A percentile compares a stretch with the other conserved stretches of the same genome.
Conservation (phyloP, 2,113 vertebrate species). For the Hemibagrus wyckioides region DNA sequence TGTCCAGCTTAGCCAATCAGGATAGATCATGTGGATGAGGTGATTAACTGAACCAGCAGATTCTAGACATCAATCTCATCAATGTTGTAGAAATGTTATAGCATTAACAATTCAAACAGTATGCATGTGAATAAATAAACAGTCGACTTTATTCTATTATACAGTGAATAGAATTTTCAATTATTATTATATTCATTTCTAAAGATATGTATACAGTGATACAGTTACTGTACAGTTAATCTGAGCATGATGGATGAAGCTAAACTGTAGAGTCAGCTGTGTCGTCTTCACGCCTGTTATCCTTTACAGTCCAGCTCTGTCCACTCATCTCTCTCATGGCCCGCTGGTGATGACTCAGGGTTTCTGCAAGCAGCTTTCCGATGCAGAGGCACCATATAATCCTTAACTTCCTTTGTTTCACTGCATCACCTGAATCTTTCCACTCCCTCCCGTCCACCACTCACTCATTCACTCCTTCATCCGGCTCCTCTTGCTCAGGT, state of each 20-base stretch:
- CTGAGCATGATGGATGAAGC: background rate
- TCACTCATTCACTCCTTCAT: constrained; percentile 1
- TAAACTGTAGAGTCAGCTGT: constrained; percentile 14
- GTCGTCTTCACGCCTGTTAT: constrained; percentile 20
- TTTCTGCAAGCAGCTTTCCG: constrained; percentile 9
- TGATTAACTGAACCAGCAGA: background rate
- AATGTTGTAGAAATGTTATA: background rate
- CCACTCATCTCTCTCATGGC: background rate
- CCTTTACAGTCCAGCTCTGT: background rate
- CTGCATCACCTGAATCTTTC: constrained; percentile 26
- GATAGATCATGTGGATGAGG: background rate
- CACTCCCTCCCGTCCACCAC: background rate
- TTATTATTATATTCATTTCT: background rate
- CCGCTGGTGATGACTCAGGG: constrained; percentile 25
- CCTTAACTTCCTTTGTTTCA: constrained; percentile 34
- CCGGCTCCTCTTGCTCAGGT: background rate
- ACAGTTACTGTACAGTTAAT: too few species aligned
- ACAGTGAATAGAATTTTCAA: background rate
- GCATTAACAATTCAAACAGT: background rate
- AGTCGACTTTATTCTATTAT: background rate
- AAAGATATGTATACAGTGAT: background rate
- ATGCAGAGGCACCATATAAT: constrained; percentile 7
- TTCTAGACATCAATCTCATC: background rate
- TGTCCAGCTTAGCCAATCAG: background rate
- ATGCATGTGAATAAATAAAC: background rate